Evolutionary conservation across 2,888 invertebrate species (phyloP).

Genomic region (Netelia inedita): DNA sequence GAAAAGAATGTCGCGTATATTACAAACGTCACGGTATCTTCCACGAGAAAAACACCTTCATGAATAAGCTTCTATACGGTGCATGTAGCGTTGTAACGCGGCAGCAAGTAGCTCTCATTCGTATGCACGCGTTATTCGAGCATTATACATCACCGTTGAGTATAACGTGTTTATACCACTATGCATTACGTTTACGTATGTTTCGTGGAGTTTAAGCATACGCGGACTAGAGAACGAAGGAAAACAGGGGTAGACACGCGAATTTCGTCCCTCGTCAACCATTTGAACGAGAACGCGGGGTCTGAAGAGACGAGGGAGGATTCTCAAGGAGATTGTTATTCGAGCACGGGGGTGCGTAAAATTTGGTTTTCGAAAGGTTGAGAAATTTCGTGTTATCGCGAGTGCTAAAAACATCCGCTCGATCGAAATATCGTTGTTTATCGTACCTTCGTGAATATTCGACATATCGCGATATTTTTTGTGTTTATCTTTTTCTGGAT

Average conservation of each 20-base stretch:
- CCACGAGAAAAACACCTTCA: not conserved
- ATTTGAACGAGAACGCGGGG: not conserved
- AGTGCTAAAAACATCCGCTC: too few species aligned
- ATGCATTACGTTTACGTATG: slow-evolving; percentile 3
- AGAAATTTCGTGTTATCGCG: too few species aligned
- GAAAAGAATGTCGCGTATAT: slow-evolving; percentile 31
- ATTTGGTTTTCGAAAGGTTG: slow-evolving; percentile 1
- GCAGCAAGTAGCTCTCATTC: not conserved
- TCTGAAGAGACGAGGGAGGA: not conserved
- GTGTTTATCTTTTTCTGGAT: too few species aligned
- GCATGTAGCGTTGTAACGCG: not conserved
- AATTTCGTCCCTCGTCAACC: slow-evolving; percentile 30
- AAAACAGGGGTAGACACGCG: slow-evolving; percentile 46
- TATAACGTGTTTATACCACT: slow-evolving; percentile 4
- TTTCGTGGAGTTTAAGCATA: slow-evolving; percentile 11
- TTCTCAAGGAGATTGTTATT: slow-evolving; percentile 31
- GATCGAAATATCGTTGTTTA: not conserved
- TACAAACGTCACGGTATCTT: not conserved
- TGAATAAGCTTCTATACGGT: not conserved
- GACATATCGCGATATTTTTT: too few species aligned
- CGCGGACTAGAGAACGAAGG: not conserved
- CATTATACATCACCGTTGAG: not conserved
- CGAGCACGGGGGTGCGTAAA: not conserved
- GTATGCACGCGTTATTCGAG: slow-evolving; percentile 16
- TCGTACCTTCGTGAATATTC: too few species aligned